A percentile compares a stretch with the other conserved stretches of the same genome.
These are phyloP conservation scores for Cuculus canorus DNA, from an alignment of 2,797 vertebrate genomes.

Conservation along the genomic window DNA sequence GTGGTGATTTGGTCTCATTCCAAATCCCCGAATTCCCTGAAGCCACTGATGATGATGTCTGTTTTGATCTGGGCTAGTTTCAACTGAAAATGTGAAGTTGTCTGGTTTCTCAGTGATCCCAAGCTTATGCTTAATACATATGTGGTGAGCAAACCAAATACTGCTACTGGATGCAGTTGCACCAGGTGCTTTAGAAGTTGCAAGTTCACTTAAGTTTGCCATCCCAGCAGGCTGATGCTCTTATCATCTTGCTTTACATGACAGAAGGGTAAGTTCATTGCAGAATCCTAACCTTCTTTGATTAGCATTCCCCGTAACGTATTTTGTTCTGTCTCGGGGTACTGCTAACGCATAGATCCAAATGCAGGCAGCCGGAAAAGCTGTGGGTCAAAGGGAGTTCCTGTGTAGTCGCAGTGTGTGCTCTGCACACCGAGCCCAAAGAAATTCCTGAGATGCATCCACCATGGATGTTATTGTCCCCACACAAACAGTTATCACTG, in stretches of 20 bases:
- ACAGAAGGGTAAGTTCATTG: not conserved
- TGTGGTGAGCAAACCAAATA: not conserved
- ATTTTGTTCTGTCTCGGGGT: not conserved
- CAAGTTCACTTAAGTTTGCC: not conserved
- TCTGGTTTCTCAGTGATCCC: not conserved
- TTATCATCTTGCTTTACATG: not conserved
- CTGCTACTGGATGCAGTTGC: not conserved
- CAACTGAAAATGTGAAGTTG: not conserved
- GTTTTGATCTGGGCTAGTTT: not conserved
- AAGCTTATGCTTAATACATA: not conserved
- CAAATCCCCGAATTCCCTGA: slow-evolving; percentile 11
- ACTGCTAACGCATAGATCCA: not conserved
- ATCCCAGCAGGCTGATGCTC: not conserved
- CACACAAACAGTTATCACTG: not conserved
- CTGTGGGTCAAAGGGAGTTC: not conserved
- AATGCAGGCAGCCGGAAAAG: accelerated
- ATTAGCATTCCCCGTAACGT: not conserved
- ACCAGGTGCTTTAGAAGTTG: not conserved
- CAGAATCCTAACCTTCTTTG: not conserved
- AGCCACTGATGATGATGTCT: not conserved
- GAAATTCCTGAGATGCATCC: not conserved
- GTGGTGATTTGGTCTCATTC: not conserved
- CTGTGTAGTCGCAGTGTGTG: not conserved
- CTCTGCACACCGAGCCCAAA: not conserved
- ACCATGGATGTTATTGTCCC: not conserved